A percentile compares a stretch with the other conserved stretches of the same genome.
Evolutionary conservation across 64 coral and sea anemone genomes (phyloP).

Genomic region (Acropora tenuis): DNA sequence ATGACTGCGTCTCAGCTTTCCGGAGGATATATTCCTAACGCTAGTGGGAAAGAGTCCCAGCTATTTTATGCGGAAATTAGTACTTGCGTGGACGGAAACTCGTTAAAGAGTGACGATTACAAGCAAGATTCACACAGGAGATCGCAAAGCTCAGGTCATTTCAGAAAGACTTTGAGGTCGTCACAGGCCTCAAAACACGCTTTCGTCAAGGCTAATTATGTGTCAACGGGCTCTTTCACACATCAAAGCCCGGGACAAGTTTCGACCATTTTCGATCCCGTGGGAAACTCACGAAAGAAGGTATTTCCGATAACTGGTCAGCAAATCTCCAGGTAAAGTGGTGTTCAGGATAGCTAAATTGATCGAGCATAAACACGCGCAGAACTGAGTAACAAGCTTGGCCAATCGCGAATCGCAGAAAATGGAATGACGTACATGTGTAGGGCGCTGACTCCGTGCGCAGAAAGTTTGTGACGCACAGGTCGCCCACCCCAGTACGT

Average conservation of each 20-base stretch:
- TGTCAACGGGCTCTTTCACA: background rate
- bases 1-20: conserved; percentile 18
- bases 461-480: no score
- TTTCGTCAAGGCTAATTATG: conserved; percentile 5
- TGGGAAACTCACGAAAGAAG: background rate
- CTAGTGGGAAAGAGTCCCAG: conserved; percentile 9
- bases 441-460: no score
- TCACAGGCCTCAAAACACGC: background rate
- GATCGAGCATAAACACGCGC: no score
- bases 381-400: no score
- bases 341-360: conserved; percentile 1
- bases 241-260: background rate
- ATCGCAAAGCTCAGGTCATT: background rate
- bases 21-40: conserved; percentile 51
- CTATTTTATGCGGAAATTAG: conserved; percentile 42
- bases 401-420: no score
- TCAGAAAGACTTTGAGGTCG: background rate
- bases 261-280: background rate
- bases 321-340: conserved; percentile 22
- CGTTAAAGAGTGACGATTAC: background rate
- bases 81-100: background rate
- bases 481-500: no score
- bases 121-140: background rate
- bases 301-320: conserved; percentile 14
- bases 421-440: no score